These are phyloP conservation scores for Trachelus tabidus DNA, from an alignment of 2,888 invertebrate species.

Conservation along the genomic window DNA sequence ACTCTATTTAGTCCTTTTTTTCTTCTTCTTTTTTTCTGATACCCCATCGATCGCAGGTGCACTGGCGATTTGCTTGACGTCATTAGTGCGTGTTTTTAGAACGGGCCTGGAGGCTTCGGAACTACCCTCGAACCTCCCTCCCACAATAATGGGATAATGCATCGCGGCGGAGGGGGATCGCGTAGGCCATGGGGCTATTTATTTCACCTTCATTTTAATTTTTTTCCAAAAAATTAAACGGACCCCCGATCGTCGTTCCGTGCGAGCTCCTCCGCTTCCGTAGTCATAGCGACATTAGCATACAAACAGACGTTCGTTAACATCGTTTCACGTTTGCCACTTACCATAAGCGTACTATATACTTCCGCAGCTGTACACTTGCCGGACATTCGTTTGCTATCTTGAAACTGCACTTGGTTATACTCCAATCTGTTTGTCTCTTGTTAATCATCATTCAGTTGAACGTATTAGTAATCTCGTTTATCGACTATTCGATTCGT, in stretches of 20 bases:
- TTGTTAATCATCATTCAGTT: background rate
- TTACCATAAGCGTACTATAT: background rate
- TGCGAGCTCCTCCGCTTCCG: conserved; percentile 12
- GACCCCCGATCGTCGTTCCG: conserved; percentile 7
- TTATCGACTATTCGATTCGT: background rate
- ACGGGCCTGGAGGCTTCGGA: background rate
- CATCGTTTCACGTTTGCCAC: background rate
- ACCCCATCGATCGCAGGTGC: background rate
- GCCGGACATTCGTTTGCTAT: background rate
- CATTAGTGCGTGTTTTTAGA: background rate
- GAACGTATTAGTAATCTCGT: background rate
- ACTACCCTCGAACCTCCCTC: background rate
- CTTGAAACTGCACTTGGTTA: background rate
- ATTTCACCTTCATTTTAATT: background rate
- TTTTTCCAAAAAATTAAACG: conserved; percentile 9
- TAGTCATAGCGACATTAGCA: conserved; percentile 23
- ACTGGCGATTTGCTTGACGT: background rate
- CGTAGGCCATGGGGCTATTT: background rate
- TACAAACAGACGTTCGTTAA: background rate
- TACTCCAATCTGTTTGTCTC: background rate
- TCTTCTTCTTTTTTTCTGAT: background rate
- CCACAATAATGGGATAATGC: background rate
- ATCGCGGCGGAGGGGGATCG: too few species aligned
- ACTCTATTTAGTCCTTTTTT: background rate
- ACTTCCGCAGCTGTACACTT: background rate